Percentiles rank a stretch among this genome's conserved stretches.
These are phyloP conservation scores for Ciconia maguari DNA, from an alignment of 2,113 vertebrate genomes.

Conservation along the genomic window DNA sequence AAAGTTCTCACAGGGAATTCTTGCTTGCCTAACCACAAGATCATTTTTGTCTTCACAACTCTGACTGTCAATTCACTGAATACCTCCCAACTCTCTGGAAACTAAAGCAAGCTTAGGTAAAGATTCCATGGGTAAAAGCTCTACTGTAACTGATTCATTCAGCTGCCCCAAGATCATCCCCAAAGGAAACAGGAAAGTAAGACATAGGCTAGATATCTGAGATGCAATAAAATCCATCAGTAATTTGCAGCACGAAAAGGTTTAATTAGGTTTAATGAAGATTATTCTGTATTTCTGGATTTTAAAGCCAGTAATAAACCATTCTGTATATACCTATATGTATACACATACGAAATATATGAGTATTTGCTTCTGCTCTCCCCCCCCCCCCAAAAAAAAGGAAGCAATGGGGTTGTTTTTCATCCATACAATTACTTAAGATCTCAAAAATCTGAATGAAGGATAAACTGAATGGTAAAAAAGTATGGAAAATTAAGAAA, in stretches of 20 bases:
- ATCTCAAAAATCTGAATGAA: neutral
- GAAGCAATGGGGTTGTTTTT: neutral
- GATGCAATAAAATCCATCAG: neutral
- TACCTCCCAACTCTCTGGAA: neutral
- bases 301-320: neutral
- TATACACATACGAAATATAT: neutral
- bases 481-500: neutral
- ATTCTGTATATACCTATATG: neutral
- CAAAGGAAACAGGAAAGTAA: neutral
- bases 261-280: neutral
- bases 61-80: neutral
- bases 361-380: neutral
- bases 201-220: neutral
- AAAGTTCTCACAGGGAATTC: neutral
- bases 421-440: neutral
- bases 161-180: neutral
- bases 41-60: no score
- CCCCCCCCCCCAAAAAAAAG: neutral
- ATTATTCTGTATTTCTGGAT: neutral
- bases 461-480: neutral
- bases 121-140: neutral
- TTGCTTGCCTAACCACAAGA: neutral
- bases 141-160: neutral
- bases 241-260: neutral
- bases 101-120: neutral